phyloP scores from a whole-genome alignment of 2,113 vertebrate genomes.

The Microtus richardsoni region DNA sequence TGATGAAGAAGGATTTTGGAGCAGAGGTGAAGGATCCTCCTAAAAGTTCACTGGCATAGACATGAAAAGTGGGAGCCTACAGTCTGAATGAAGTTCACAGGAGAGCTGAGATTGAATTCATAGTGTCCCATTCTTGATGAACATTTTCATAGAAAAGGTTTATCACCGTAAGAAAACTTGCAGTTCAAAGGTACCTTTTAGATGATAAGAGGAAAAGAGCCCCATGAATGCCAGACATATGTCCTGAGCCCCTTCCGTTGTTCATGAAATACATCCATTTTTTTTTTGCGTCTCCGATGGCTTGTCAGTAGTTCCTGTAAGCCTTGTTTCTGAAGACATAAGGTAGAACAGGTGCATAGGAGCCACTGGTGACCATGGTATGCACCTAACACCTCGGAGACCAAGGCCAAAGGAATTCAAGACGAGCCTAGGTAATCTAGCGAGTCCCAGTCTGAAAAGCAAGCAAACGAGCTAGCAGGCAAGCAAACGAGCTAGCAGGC shows the following conservation, averaged over 20 bases:
- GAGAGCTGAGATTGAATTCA: not conserved
- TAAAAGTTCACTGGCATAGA: not conserved
- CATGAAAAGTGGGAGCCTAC: not conserved
- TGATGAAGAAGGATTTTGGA: not conserved
- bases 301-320: not conserved
- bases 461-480: not conserved
- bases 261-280: not conserved
- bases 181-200: conserved; percentile 22
- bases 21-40: not conserved
- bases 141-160: not conserved
- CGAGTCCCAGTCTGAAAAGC: not conserved
- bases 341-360: rapidly evolving
- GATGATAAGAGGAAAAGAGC: not conserved
- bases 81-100: not conserved
- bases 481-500: not conserved
- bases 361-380: not conserved
- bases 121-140: not conserved
- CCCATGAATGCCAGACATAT: not conserved
- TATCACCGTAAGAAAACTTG: not conserved
- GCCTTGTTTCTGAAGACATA: not conserved
- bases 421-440: not conserved
- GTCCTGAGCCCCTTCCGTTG: not conserved
- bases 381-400: not conserved
- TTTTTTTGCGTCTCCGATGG: not conserved
- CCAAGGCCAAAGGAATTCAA: too few relatives aligned